Percentiles rank a stretch among this genome's conserved stretches.
phyloP scores from a whole-genome alignment of 2,888 invertebrate genomes.

The Laothoe populi region DNA sequence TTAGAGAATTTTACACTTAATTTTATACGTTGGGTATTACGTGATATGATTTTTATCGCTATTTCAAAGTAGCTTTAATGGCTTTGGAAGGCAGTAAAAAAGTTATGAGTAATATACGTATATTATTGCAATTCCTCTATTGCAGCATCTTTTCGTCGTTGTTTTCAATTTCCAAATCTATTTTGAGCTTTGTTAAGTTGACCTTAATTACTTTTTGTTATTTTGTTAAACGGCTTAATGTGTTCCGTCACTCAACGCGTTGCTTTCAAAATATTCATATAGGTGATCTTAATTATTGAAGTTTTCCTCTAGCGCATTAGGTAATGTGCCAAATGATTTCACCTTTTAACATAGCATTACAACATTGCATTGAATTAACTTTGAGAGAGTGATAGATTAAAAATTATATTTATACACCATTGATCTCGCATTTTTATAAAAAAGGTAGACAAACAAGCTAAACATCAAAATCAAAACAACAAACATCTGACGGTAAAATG shows the following conservation, averaged over 20 bases:
- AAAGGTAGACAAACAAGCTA: no score
- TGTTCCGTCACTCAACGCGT: constrained; percentile 13
- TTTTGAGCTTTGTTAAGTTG: constrained; percentile 42
- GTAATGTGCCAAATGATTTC: no score
- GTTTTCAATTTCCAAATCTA: constrained; percentile 35
- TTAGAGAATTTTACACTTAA: not conserved
- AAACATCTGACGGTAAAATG: no score
- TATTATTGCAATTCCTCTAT: constrained; percentile 12
- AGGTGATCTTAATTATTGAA: constrained; percentile 7
- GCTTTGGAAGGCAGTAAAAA: not conserved
- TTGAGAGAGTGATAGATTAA: no score
- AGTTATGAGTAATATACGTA: not conserved
- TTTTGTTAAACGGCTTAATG: constrained; percentile 39
- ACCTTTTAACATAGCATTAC: no score
- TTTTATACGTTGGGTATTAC: not conserved
- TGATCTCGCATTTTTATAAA: no score
- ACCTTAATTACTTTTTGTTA: constrained; percentile 56
- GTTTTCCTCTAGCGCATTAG: not conserved
- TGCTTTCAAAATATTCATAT: constrained; percentile 13
- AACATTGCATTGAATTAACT: no score
- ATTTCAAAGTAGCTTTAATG: constrained; percentile 16
- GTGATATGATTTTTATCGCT: not conserved
- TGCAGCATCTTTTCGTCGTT: constrained; percentile 6
- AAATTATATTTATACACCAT: no score
- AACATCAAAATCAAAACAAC: no score